Evolutionary conservation across 2,113 vertebrate species (phyloP), one percentile per base, ranked within the genome.

Genomic region (Gopherus flavomarginatus): DNA sequence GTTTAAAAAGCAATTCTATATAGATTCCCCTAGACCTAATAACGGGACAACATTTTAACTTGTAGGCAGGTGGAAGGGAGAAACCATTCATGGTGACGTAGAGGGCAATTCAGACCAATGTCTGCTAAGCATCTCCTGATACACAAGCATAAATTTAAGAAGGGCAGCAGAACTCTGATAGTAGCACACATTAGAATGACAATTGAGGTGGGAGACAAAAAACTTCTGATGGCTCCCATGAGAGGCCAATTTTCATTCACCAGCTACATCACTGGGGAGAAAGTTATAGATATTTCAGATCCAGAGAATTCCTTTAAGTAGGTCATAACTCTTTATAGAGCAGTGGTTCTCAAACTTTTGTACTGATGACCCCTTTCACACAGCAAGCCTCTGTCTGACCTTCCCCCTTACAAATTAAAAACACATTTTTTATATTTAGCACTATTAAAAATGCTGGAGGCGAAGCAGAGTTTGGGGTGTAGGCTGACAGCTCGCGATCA

Each of bases 1-100:
- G 92, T 88, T 75, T 93, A 97, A 93, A 95, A 88, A 88, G 38
- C 90, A 92, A 97, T 97, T 97, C 93, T 98, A 54, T 97, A 87
- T 94, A 96, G 88, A 50, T 94, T 94, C 94, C 95, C 85, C 14
- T 89, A 75, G 2, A 75, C 38, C 72, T 38, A n/a, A 59, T 19
- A 35, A 69, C 6, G 7, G 16, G 31, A 16, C 31, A n/a, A 19
- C 62, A 5, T 90, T 54, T 72, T 72, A 38, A 72, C 17, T 38
- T 75, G 22, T 24, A 24, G 31, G 31, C 11, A 6, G 59, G 12
- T 6, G 29, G 29, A 35, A 13, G 14, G 59, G 59, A 6, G 12
- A 42, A 44, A 24, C 72, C 38, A 77, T 77, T 11, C 24, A 26
- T 13, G 11, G 69, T 77, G 42, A 12, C 6, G 2, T 7, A 29